These are phyloP conservation scores for Xanthorhoe spadicearia DNA, from an alignment of 2,888 invertebrate species.

Conservation along the genomic window DNA sequence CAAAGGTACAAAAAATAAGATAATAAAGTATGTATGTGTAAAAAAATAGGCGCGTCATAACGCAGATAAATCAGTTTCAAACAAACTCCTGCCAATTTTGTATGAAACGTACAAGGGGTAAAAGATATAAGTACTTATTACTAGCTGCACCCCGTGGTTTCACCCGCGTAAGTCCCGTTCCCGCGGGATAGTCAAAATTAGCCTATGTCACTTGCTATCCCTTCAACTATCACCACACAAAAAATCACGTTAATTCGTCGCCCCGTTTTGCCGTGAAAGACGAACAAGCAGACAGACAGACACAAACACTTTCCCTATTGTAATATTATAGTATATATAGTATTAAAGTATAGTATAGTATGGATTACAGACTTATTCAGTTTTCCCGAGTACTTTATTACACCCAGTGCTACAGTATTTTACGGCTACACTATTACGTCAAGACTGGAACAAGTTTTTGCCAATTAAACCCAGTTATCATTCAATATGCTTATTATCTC, in stretches of 20 bases:
- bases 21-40: background rate
- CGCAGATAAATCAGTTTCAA: constrained; percentile 13
- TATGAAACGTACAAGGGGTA: background rate
- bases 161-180: too few species aligned
- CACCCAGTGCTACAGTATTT: constrained; percentile 4
- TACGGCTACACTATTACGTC: constrained; percentile 4
- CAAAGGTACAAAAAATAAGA: constrained; percentile 19
- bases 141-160: too few species aligned
- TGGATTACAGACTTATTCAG: background rate
- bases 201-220: too few species aligned
- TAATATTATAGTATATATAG: too few species aligned
- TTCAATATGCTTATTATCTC: background rate
- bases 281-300: too few species aligned
- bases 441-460: constrained; percentile 10
- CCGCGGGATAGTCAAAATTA: too few species aligned
- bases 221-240: too few species aligned
- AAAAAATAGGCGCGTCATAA: constrained; percentile 8
- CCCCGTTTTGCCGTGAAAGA: too few species aligned
- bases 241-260: too few species aligned
- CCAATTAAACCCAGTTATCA: background rate
- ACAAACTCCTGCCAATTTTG: background rate
- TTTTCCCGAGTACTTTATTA: background rate
- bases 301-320: too few species aligned
- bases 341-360: too few species aligned
- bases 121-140: too few species aligned